Evolutionary conservation across 2,888 invertebrate genomes (phyloP).

Genomic region (Lasioglossum pauxillum): DNA sequence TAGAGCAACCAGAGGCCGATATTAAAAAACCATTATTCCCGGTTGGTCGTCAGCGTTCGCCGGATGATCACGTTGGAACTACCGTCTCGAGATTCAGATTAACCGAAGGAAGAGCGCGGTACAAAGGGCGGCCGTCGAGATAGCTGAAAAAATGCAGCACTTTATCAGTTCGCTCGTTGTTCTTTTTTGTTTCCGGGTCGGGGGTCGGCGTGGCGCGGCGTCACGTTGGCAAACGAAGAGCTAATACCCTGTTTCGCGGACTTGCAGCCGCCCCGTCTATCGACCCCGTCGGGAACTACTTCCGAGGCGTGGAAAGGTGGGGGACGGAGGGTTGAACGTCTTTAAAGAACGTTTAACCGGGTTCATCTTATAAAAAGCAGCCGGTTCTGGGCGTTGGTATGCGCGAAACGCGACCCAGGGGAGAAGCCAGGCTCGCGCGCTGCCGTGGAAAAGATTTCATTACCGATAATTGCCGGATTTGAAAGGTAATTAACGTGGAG

Average conservation of each 20-base stretch:
- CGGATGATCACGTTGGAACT: neutral
- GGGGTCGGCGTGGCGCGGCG: neutral
- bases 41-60: neutral
- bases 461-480: slow-evolving; percentile 39
- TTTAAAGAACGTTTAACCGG: slow-evolving; percentile 61
- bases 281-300: slow-evolving; percentile 16
- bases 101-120: neutral
- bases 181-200: neutral
- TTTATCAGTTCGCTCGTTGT: neutral
- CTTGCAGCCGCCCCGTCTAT: slow-evolving; percentile 18
- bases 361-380: slow-evolving; percentile 49
- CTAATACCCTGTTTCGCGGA: slow-evolving; percentile 49
- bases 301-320: neutral
- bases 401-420: slow-evolving; percentile 18
- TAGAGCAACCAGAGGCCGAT: neutral
- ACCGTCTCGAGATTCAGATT: neutral
- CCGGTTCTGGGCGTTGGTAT: slow-evolving; percentile 25
- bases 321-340: neutral
- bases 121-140: neutral
- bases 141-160: neutral
- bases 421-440: neutral
- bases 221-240: slow-evolving; percentile 23
- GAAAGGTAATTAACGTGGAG: slow-evolving; percentile 22
- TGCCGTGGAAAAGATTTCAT: slow-evolving; percentile 31
- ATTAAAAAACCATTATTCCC: neutral